These are phyloP conservation scores for Callaeas wilsoni DNA, from an alignment of 2,113 vertebrate genomes.

Conservation along the genomic window DNA sequence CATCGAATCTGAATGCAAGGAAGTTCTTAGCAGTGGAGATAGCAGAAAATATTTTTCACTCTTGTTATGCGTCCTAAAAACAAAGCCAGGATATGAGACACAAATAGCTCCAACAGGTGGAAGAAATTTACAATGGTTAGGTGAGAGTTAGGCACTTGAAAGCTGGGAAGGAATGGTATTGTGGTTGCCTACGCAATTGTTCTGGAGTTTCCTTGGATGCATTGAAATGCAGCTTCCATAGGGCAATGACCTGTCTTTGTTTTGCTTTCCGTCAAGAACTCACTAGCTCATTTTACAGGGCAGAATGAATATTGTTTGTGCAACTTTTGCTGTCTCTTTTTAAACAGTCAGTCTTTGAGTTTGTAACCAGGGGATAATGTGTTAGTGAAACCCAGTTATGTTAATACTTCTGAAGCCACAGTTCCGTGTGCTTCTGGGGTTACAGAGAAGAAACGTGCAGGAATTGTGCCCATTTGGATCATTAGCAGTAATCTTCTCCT, in stretches of 20 bases:
- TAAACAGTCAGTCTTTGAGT: neutral
- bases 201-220: neutral
- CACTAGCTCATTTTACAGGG: neutral
- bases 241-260: neutral
- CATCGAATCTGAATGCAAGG: conserved; percentile 2
- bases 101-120: conserved; percentile 28
- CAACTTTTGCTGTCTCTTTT: neutral
- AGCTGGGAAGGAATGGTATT: neutral
- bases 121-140: conserved; percentile 4
- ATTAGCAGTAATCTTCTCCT: neutral
- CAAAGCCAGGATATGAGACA: conserved; percentile 53
- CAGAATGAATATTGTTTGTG: neutral
- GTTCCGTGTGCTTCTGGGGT: neutral
- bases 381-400: neutral
- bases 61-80: neutral
- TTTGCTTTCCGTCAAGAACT: neutral
- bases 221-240: neutral
- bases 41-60: conserved; percentile 25
- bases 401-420: neutral
- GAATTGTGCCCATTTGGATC: neutral
- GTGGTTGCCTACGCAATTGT: neutral
- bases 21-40: conserved; percentile 5
- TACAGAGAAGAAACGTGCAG: neutral
- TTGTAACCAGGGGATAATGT: neutral
- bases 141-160: neutral